Evolutionary conservation across 2,113 vertebrate species (phyloP).

Genomic region (Micromys minutus): DNA sequence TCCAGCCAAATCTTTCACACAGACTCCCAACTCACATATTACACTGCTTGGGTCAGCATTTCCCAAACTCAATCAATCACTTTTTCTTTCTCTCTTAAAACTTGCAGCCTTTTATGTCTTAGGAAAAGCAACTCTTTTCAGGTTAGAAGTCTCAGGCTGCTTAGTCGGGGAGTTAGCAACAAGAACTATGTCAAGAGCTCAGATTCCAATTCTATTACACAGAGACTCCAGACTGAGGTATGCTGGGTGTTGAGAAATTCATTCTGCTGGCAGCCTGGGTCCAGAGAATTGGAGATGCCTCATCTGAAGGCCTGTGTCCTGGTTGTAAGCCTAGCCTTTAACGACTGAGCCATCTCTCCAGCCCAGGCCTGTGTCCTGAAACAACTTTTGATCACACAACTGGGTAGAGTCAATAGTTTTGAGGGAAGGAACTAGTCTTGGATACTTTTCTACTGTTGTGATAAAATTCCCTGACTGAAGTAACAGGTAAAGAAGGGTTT

Average conservation of each 20-base stretch:
- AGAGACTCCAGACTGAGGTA: background rate
- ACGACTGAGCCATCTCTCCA: no score
- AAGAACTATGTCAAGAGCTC: background rate
- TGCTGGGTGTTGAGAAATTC: background rate
- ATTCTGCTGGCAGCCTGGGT: background rate
- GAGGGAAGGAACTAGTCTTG: no score
- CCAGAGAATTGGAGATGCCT: background rate
- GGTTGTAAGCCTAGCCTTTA: no score
- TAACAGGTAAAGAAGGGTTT: no score
- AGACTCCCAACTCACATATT: background rate
- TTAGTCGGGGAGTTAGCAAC: background rate
- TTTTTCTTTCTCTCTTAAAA: background rate
- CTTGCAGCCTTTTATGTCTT: background rate
- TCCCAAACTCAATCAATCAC: background rate
- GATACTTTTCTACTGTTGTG: background rate
- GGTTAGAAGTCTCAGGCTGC: background rate
- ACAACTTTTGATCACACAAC: no score
- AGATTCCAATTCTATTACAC: background rate
- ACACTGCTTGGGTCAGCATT: background rate
- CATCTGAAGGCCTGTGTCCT: background rate
- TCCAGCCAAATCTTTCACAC: background rate
- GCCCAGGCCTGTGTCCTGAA: background rate
- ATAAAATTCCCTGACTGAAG: background rate
- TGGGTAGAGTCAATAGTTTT: background rate
- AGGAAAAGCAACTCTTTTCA: background rate